phyloP scores from a whole-genome alignment of 2,888 invertebrate genomes.

The Ceramica pisi region DNA sequence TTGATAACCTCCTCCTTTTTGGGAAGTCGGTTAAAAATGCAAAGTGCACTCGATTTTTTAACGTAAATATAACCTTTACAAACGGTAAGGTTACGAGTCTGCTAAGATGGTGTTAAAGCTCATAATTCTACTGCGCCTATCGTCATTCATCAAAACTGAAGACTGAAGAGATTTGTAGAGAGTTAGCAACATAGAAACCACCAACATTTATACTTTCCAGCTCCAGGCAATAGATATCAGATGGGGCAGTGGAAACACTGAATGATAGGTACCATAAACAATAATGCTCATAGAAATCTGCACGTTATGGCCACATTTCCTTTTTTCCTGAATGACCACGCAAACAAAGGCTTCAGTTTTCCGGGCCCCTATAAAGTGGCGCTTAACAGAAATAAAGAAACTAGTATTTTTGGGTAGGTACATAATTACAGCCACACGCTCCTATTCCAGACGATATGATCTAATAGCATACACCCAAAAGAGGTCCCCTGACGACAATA shows the following conservation, averaged over 20 bases:
- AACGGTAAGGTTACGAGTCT: too few species aligned
- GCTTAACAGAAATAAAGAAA: not conserved
- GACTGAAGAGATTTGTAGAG: too few species aligned
- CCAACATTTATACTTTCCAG: not conserved
- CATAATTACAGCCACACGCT: not conserved
- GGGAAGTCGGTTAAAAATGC: too few species aligned
- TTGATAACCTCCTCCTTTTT: too few species aligned
- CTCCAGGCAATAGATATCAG: not conserved
- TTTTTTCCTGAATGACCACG: not conserved
- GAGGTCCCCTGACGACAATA: constrained; percentile 34
- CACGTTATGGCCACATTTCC: not conserved
- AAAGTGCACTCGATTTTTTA: not conserved
- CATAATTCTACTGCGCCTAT: not conserved
- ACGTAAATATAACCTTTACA: too few species aligned
- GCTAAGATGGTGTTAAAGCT: not conserved
- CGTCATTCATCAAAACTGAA: not conserved
- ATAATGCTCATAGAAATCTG: not conserved
- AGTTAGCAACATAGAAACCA: too few species aligned
- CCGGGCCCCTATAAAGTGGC: not conserved
- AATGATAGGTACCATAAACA: not conserved
- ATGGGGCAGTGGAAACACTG: not conserved
- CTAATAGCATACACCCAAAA: constrained; percentile 27
- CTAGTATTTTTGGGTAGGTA: not conserved
- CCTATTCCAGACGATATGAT: constrained; percentile 9
- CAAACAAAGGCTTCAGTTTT: not conserved